These are phyloP conservation scores for Oceanodroma leucorhoa DNA, from an alignment of 2,797 vertebrate species.

Conservation along the genomic window DNA sequence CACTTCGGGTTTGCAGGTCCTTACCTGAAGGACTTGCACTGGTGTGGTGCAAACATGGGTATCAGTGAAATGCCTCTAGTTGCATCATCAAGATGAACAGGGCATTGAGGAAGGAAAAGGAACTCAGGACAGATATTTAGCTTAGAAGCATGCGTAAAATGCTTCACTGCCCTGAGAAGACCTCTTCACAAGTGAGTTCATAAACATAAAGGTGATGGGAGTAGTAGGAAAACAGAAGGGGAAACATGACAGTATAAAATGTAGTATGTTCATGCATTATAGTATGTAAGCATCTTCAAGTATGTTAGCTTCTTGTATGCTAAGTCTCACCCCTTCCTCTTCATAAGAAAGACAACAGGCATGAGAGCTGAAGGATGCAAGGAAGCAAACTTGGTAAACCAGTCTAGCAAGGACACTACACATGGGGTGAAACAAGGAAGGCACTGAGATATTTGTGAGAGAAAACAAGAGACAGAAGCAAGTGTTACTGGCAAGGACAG, in stretches of 20 bases:
- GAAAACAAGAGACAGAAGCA: neutral
- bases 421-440: neutral
- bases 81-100: neutral
- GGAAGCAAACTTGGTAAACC: slow-evolving; percentile 8
- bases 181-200: neutral
- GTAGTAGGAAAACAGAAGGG: neutral
- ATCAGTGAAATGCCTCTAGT: neutral
- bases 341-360: neutral
- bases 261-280: neutral
- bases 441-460: neutral
- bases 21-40: neutral
- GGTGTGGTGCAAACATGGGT: neutral
- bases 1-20: neutral
- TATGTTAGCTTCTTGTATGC: neutral
- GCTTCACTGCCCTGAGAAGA: neutral
- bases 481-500: neutral
- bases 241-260: neutral
- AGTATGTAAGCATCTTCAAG: neutral
- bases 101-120: neutral
- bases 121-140: neutral
- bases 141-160: neutral
- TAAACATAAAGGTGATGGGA: neutral
- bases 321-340: neutral
- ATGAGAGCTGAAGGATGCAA: neutral
- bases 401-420: neutral